Conservation (phyloP, 1,140 invertebrate species). For the Drosophila miranda region DNA sequence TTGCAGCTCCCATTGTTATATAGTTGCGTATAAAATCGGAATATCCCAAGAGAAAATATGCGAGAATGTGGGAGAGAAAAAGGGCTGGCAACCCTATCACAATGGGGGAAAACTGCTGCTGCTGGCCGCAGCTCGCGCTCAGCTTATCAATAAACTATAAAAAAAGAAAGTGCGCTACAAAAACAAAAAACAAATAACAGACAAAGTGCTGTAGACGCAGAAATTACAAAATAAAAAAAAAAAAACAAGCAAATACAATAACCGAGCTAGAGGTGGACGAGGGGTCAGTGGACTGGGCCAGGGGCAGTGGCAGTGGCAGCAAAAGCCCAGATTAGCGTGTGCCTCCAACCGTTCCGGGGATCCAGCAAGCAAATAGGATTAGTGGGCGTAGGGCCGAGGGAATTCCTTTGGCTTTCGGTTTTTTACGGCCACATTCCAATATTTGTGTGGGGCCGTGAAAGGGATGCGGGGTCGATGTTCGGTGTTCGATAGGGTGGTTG, state of each 20-base stretch:
- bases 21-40: slow-evolving; percentile 56
- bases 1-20: slow-evolving; percentile 37
- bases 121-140: slow-evolving; percentile 28
- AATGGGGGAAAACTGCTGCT: slow-evolving; percentile 20
- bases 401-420: slow-evolving; percentile 48
- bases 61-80: slow-evolving; percentile 38
- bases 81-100: slow-evolving; percentile 57
- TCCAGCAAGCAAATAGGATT: slow-evolving; percentile 60
- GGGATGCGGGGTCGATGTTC: slow-evolving; percentile 6
- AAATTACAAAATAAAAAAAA: slow-evolving; percentile 72
- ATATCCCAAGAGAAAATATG: slow-evolving; percentile 52
- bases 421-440: slow-evolving; percentile 47
- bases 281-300: slow-evolving; percentile 31
- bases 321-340: slow-evolving; percentile 65
- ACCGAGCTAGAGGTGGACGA: slow-evolving; percentile 28
- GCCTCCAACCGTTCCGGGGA: slow-evolving; percentile 34
- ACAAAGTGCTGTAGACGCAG: slow-evolving; percentile 74
- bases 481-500: slow-evolving; percentile 21
- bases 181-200: slow-evolving; percentile 57
- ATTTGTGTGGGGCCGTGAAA: slow-evolving; percentile 1
- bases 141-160: slow-evolving; percentile 81
- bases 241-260: slow-evolving; percentile 63
- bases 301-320: slow-evolving; percentile 22
- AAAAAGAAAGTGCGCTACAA: slow-evolving; percentile 26
- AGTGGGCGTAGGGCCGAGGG: slow-evolving; percentile 22